A percentile compares a stretch with the other conserved stretches of the same genome.
Conservation (phyloP, 2,888 invertebrate species). For the Oscheius sp. region DNA sequence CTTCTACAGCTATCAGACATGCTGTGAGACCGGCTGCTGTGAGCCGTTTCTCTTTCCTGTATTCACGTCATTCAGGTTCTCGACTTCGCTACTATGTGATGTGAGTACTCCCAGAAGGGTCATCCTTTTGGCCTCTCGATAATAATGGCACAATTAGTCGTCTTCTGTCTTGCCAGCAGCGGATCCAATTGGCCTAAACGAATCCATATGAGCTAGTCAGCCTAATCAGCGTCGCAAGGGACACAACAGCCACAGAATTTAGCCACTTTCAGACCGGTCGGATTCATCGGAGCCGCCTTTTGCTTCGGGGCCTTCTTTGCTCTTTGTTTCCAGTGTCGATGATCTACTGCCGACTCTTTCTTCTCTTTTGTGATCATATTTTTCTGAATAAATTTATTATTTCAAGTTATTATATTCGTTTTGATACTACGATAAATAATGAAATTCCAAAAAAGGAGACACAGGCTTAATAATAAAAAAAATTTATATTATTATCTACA, state of each 20-base stretch:
- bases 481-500: no score
- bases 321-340: conserved; percentile 59
- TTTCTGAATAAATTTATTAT: no score
- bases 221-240: not conserved
- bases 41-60: conserved; percentile 29
- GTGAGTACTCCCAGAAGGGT: not conserved
- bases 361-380: no score
- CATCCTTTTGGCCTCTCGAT: not conserved
- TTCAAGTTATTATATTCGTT: no score
- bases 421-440: no score
- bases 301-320: conserved; percentile 56
- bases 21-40: conserved; percentile 55
- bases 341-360: no score
- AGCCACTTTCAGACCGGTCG: conserved; percentile 44
- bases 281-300: conserved; percentile 53
- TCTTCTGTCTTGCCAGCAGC: not conserved
- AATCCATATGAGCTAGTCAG: not conserved
- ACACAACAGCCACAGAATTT: not conserved
- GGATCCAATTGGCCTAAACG: not conserved
- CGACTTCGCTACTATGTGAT: conserved; percentile 11
- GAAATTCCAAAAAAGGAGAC: no score
- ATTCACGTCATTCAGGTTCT: not conserved
- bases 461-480: no score
- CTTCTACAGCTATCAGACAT: conserved; percentile 50
- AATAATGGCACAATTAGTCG: conserved; percentile 5